Percentiles rank a stretch among this genome's conserved stretches.
phyloP scores from a whole-genome alignment of 2,113 vertebrate genomes.

The Elephantulus edwardii region DNA sequence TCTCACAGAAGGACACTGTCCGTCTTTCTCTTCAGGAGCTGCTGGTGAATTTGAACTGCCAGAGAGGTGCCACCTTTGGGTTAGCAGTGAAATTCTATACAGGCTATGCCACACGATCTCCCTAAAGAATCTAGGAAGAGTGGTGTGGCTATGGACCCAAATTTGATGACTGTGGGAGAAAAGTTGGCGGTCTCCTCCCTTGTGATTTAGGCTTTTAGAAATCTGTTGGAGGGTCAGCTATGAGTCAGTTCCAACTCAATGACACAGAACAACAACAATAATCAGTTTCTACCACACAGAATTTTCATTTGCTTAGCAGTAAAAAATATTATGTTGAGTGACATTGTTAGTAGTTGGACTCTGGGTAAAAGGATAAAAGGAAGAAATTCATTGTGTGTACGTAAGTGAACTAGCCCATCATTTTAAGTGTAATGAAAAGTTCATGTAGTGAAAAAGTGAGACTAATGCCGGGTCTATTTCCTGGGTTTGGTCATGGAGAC shows the following conservation, averaged over 20 bases:
- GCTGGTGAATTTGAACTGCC: too few species aligned
- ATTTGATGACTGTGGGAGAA: too few species aligned
- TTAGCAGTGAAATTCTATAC: too few species aligned
- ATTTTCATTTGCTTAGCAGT: neutral
- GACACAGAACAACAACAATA: neutral
- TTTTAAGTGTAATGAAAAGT: neutral
- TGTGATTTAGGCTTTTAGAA: too few species aligned
- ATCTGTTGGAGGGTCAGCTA: too few species aligned
- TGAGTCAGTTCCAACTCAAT: too few species aligned
- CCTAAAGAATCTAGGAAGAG: neutral
- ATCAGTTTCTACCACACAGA: neutral
- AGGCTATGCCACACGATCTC: too few species aligned
- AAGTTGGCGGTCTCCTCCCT: too few species aligned
- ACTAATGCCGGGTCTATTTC: neutral
- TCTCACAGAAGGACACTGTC: too few species aligned
- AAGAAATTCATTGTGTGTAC: neutral
- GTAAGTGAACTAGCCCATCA: accelerated
- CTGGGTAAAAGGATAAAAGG: neutral
- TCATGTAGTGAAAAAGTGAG: too few species aligned
- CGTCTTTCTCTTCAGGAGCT: too few species aligned
- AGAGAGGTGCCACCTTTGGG: too few species aligned
- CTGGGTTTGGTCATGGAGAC: neutral
- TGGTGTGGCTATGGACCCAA: neutral
- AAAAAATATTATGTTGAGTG: neutral
- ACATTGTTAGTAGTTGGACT: neutral